These are phyloP conservation scores for Myotis findleyi DNA, from an alignment of 2,797 vertebrate species.

Conservation along the genomic window DNA sequence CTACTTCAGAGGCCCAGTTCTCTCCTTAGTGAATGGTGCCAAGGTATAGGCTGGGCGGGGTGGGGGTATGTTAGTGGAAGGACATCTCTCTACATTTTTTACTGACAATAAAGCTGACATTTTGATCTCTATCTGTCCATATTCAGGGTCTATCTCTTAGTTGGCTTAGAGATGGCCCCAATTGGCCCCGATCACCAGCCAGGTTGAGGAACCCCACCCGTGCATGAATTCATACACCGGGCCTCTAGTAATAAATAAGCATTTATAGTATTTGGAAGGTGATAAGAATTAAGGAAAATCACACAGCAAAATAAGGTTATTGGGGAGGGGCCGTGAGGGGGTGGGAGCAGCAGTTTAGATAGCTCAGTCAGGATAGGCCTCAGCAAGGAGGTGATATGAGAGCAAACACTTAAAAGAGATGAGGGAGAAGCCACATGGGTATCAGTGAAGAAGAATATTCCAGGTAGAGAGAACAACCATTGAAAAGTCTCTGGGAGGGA, in stretches of 20 bases:
- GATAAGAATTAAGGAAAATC: background rate
- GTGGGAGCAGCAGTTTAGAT: background rate
- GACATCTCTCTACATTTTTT: background rate
- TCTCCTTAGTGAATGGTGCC: background rate
- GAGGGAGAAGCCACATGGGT: background rate
- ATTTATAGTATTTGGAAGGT: background rate
- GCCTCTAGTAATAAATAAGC: background rate
- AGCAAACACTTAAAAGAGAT: background rate
- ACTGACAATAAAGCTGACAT: background rate
- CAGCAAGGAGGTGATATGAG: background rate
- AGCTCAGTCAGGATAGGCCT: background rate
- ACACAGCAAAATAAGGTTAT: background rate
- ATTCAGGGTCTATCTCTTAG: background rate
- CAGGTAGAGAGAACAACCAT: background rate
- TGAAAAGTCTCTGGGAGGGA: background rate
- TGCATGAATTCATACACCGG: no score
- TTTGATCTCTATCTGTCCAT: background rate
- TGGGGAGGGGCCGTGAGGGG: background rate
- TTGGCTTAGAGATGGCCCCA: background rate
- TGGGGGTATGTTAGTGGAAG: background rate
- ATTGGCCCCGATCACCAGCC: no score
- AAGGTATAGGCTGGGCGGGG: background rate
- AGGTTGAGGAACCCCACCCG: no score
- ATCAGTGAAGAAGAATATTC: background rate
- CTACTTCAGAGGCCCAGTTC: background rate